Evolutionary conservation across 2,888 invertebrate species (phyloP), one percentile per base, ranked within the genome.

Genomic region (Doris montereyensis): DNA sequence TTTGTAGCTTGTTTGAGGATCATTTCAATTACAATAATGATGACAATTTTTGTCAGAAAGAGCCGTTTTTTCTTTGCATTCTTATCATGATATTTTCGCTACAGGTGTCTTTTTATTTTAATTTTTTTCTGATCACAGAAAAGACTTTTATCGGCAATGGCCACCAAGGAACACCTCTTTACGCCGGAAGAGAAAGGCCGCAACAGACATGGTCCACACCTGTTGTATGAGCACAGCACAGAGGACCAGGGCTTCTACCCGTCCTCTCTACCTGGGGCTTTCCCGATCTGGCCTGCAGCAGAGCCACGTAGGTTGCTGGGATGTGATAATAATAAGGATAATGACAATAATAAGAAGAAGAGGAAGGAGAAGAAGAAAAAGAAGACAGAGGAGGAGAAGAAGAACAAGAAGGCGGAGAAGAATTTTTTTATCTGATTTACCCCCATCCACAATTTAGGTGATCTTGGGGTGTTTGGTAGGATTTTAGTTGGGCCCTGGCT

Each of bases 181-280:
- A 95, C 96, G 0, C 93, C 94, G 17, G 97, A 95, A 76, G 99
- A 99, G 93, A 94, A 91, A 1, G 92, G 92, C 32, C 93, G 98
- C 13, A 99, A 99, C 90, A 91, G 91, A 0, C 96, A 96, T 88
- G 97, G 98, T 0, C 96, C 97, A 0, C 97, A 97, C 95, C 92
- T 95, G 21, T 92, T 96, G 60, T 97, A 95, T 88, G 94, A 94
- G 80, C 95, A 95, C 91, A 81, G 81, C 1, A 82, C 92, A 0
- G 92, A 93, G 58, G 92, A 93, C 83, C 92, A 94, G 86, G 96
- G 87, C 1, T 73, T 82, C 2, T 89, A 88, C 77, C 83, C 80
- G 2, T 90, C 92, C 0, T 77, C 87, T 3, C 80, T 89, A 52
- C 89, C 90, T 1, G 87, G 79, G 1, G 58, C 62, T 17, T 91